Conservation (phyloP, 2,113 vertebrate species). For the Macheiramphus alcinus region DNA sequence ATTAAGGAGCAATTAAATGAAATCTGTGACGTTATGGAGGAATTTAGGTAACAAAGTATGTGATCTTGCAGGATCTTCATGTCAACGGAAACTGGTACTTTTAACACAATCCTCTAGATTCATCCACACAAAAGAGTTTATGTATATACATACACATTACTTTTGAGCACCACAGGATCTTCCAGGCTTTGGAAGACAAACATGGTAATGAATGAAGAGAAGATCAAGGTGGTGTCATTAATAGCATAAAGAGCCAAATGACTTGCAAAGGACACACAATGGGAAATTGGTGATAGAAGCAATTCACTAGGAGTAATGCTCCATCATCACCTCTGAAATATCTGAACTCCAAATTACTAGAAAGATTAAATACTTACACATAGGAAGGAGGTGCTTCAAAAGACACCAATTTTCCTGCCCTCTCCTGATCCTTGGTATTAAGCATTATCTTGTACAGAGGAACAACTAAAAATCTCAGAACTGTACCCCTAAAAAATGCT, state of each 20-base stretch:
- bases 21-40: background rate
- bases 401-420: background rate
- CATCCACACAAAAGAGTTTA: background rate
- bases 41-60: background rate
- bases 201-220: background rate
- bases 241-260: background rate
- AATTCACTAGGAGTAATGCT: background rate
- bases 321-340: background rate
- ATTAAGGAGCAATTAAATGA: background rate
- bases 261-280: background rate
- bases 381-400: background rate
- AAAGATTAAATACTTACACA: background rate
- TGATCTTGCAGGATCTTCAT: background rate
- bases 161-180: background rate
- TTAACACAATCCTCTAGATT: background rate
- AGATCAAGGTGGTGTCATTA: background rate
- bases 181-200: background rate
- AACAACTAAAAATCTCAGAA: background rate
- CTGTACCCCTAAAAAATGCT: background rate
- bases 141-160: background rate
- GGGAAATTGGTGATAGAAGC: background rate
- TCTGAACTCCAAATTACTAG: background rate
- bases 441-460: background rate
- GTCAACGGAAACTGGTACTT: background rate
- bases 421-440: background rate